Evolutionary conservation across 2,113 vertebrate species (phyloP).

Genomic region (Trogon surrucura): DNA sequence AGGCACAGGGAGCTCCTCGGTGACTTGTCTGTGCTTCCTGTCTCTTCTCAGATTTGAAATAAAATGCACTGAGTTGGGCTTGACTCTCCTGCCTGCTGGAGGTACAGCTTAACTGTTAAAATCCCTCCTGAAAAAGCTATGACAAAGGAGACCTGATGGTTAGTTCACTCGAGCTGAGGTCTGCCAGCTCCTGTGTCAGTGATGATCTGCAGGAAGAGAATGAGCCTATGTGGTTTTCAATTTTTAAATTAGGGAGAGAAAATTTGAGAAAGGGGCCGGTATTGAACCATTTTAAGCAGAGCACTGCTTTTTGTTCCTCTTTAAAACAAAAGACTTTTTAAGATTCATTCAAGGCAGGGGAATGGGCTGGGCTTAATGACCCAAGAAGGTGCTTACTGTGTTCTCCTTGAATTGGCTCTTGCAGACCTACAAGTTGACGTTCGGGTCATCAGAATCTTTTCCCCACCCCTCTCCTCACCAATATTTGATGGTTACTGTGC

Average conservation of each 20-base stretch:
- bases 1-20: not conserved
- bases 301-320: not conserved
- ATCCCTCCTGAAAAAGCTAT: not conserved
- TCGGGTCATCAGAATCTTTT: not conserved
- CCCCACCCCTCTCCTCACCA: not conserved
- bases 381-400: rapidly evolving
- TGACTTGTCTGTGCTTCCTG: not conserved
- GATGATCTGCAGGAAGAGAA: not conserved
- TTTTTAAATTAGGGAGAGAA: not conserved
- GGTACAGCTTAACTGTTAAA: not conserved
- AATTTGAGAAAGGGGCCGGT: not conserved
- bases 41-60: not conserved
- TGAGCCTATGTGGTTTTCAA: not conserved
- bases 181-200: not conserved
- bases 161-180: not conserved
- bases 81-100: not conserved
- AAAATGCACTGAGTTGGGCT: not conserved
- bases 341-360: not conserved
- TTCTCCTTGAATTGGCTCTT: not conserved
- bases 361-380: not conserved
- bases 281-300: not conserved
- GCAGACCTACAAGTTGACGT: not conserved
- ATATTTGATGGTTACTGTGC: not conserved
- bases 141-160: not conserved
- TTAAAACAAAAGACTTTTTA: not conserved